Percentiles rank a stretch among this genome's conserved stretches.
These are phyloP conservation scores for Microctenopoma stevenorrisi DNA, from an alignment of 2,797 vertebrate species.

Conservation along the genomic window DNA sequence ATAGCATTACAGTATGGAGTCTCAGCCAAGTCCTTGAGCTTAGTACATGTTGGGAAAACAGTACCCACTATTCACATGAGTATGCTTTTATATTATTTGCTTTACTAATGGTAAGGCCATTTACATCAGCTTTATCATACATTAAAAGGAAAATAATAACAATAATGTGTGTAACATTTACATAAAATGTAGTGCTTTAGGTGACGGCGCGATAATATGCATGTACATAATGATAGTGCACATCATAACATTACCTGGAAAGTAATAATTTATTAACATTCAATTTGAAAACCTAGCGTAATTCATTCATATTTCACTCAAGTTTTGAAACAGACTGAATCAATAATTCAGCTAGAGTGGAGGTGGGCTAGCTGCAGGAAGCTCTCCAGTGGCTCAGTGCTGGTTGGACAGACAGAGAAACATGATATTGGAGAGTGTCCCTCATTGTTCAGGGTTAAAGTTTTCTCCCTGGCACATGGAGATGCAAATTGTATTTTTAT, in stretches of 20 bases:
- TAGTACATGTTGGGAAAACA: constrained; percentile 11
- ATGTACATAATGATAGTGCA: constrained; percentile 23
- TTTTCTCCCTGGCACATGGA: constrained; percentile 24
- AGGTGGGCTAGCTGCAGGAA: constrained; percentile 49
- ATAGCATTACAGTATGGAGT: not conserved
- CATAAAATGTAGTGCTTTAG: not conserved
- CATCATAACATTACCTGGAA: constrained; percentile 32
- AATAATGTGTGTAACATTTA: constrained; percentile 3
- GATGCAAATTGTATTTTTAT: constrained; percentile 42
- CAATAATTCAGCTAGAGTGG: constrained; percentile 66
- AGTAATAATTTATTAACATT: constrained; percentile 44
- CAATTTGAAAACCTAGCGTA: constrained; percentile 53
- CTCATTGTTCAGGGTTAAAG: constrained; percentile 33
- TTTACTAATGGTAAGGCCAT: constrained; percentile 2
- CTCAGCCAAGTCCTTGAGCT: constrained; percentile 39
- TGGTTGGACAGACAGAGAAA: constrained; percentile 46
- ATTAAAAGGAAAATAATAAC: constrained; percentile 6
- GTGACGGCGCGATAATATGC: constrained; percentile 6
- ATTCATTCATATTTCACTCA: constrained; percentile 70
- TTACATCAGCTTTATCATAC: not conserved
- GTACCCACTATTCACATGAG: constrained; percentile 15
- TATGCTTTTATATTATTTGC: constrained; percentile 25
- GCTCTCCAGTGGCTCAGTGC: constrained; percentile 44
- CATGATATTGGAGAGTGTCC: constrained; percentile 43
- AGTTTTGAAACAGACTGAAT: constrained; percentile 62